Evolutionary conservation across 2,797 vertebrate genomes (phyloP).

Genomic region (Taeniopygia guttata): DNA sequence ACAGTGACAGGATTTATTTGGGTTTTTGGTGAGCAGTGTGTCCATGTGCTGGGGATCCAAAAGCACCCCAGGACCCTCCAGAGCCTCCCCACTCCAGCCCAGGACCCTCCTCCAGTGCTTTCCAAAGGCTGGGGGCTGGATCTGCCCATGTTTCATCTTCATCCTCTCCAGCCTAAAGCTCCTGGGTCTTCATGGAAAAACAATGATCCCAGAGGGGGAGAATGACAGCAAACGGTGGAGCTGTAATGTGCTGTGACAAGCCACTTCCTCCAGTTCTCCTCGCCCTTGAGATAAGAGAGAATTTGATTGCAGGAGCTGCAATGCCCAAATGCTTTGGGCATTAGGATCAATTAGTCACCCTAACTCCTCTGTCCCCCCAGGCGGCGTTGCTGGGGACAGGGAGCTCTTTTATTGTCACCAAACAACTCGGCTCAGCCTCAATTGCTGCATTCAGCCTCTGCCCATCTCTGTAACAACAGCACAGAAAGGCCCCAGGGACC

Average conservation of each 20-base stretch:
- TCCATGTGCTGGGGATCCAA: background rate
- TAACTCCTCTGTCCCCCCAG: background rate
- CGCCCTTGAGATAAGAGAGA: conserved; percentile 21
- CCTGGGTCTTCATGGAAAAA: background rate
- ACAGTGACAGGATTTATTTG: rapidly evolving
- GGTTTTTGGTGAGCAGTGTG: background rate
- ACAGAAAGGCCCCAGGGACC: background rate
- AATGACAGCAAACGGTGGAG: background rate
- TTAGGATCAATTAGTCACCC: background rate
- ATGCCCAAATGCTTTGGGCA: background rate
- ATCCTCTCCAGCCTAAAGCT: background rate
- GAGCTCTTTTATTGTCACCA: background rate
- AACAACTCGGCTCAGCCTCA: conserved; percentile 2
- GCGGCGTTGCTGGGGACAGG: background rate
- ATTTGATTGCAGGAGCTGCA: conserved; percentile 35
- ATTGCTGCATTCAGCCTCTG: background rate
- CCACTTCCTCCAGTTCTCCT: conserved; percentile 10
- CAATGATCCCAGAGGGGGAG: background rate
- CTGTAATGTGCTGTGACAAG: background rate
- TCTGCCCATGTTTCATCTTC: background rate
- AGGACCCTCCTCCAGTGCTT: background rate
- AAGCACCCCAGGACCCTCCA: background rate
- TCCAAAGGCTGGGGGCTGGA: background rate
- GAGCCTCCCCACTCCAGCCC: background rate
- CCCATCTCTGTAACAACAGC: background rate